Percentiles rank a stretch among this genome's conserved stretches.
Evolutionary conservation across 2,888 invertebrate species (phyloP).

Genomic region (Stictocephala bisonia): DNA sequence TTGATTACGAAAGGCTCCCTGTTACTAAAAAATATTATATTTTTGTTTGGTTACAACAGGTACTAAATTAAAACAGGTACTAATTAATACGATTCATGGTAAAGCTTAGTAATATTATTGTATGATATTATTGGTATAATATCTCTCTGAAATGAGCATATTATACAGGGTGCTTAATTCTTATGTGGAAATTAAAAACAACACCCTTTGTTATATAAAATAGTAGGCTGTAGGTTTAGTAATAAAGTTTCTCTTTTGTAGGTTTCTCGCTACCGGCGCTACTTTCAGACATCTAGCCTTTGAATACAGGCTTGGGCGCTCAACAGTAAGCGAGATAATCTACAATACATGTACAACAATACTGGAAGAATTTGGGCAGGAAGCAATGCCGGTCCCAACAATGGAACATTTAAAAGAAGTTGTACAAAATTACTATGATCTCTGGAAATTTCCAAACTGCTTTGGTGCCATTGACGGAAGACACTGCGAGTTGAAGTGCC

Average conservation of each 20-base stretch:
- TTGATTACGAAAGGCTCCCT: too few species aligned
- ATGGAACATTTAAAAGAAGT: background rate
- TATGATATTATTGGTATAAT: too few species aligned
- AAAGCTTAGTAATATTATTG: too few species aligned
- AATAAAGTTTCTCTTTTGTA: conserved; percentile 9
- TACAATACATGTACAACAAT: background rate
- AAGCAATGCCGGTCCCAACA: conserved; percentile 24
- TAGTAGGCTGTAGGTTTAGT: too few species aligned
- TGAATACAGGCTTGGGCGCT: background rate
- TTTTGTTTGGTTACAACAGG: too few species aligned
- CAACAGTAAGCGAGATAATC: background rate
- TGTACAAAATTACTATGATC: background rate
- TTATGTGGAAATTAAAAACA: too few species aligned
- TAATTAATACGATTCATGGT: too few species aligned
- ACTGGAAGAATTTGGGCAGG: background rate
- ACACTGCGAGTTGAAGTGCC: conserved; percentile 37
- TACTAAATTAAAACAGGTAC: too few species aligned
- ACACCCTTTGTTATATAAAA: too few species aligned
- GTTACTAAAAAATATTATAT: too few species aligned
- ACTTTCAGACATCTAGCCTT: conserved; percentile 21
- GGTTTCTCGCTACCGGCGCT: conserved; percentile 14
- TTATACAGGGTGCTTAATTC: too few species aligned
- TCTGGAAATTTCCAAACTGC: conserved; percentile 47
- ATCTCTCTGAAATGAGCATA: too few species aligned
- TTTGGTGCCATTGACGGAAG: conserved; percentile 45